phyloP scores from a whole-genome alignment of 1,140 invertebrate species.

The Eumeta japonica region DNA sequence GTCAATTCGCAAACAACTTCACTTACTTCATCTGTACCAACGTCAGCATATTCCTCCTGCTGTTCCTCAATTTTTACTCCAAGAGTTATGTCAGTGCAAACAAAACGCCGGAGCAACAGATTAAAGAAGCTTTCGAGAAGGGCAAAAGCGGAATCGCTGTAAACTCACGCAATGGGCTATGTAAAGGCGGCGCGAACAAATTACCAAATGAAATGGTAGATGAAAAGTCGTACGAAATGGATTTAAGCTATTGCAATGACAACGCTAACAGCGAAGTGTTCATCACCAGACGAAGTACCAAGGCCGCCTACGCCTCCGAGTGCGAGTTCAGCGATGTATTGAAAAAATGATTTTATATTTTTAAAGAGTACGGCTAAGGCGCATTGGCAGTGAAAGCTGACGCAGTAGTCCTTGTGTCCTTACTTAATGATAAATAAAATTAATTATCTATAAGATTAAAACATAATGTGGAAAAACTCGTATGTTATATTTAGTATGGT shows the following conservation, averaged over 20 bases:
- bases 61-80: conserved; percentile 87
- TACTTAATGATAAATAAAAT: no score
- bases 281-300: conserved; percentile 32
- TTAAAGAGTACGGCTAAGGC: conserved; percentile 14
- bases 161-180: conserved; percentile 19
- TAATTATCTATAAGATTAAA: no score
- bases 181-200: conserved; percentile 19
- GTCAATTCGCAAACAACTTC: conserved; percentile 69
- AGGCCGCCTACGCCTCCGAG: conserved; percentile 25
- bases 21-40: conserved; percentile 67
- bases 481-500: no score
- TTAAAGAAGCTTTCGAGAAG: conserved; percentile 25
- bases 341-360: conserved; percentile 41
- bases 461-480: no score
- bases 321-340: conserved; percentile 35
- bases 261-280: conserved; percentile 32
- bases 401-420: no score
- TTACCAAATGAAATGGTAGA: conserved; percentile 19
- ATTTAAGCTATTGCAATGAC: conserved; percentile 31
- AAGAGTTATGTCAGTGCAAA: conserved; percentile 69
- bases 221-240: conserved; percentile 30
- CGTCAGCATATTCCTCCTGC: conserved; percentile 72
- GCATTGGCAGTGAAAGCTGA: no score
- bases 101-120: conserved; percentile 19
- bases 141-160: conserved; percentile 55